phyloP scores from a whole-genome alignment of 2,888 invertebrate species.

The Lycocerus yunnanus region DNA sequence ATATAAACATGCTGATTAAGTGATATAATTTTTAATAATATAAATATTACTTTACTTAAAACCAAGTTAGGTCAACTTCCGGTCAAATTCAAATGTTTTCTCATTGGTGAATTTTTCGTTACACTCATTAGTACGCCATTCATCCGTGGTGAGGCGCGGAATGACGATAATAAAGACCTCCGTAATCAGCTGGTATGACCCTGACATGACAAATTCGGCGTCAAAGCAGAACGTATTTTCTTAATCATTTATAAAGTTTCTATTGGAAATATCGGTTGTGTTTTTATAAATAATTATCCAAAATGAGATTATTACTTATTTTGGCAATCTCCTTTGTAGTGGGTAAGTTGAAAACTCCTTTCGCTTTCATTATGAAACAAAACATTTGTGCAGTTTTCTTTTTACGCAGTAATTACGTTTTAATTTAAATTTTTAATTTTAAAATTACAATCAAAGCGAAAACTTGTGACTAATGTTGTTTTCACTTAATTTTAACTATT shows the following conservation, averaged over 20 bases:
- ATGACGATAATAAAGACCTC: neutral
- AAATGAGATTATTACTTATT: neutral
- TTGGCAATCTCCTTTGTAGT: neutral
- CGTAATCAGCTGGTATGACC: slow-evolving; percentile 34
- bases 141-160: neutral
- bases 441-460: neutral
- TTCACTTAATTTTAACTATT: neutral
- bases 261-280: neutral
- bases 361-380: neutral
- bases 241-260: slow-evolving; percentile 10
- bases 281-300: neutral
- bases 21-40: no score
- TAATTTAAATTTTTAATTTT: neutral
- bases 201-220: slow-evolving; percentile 33
- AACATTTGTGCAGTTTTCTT: neutral
- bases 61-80: no score
- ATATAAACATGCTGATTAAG: no score
- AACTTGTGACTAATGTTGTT: neutral
- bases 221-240: slow-evolving; percentile 12
- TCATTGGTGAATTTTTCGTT: neutral
- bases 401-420: neutral
- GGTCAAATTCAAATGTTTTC: neutral
- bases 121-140: neutral
- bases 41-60: no score
- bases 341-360: neutral